Percentiles rank a stretch among this genome's conserved stretches.
phyloP scores from a whole-genome alignment of 2,888 invertebrate genomes.

The Danaus chrysippus region DNA sequence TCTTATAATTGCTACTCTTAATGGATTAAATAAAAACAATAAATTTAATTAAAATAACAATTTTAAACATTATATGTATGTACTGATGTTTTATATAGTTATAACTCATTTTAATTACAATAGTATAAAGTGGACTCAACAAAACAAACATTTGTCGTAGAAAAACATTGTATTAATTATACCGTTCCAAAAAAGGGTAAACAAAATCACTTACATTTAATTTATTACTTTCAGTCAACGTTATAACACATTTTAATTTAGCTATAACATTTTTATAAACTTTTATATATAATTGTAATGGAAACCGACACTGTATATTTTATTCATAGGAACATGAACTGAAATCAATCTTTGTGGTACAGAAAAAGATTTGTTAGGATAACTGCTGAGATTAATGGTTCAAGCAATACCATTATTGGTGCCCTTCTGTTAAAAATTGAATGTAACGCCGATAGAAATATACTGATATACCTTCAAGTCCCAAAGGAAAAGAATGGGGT shows the following conservation, averaged over 20 bases:
- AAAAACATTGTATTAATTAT: too few species aligned
- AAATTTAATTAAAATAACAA: too few species aligned
- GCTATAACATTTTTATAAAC: not conserved
- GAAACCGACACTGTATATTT: conserved; percentile 38
- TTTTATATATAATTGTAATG: conserved; percentile 19
- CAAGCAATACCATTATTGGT: conserved; percentile 45
- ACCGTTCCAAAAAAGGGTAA: too few species aligned
- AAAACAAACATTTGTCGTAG: too few species aligned
- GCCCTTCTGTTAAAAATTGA: conserved; percentile 54
- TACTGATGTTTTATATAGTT: too few species aligned
- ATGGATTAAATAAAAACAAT: too few species aligned
- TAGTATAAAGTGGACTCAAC: too few species aligned
- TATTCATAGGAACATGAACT: conserved; percentile 53
- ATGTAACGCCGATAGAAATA: conserved; percentile 51
- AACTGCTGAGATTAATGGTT: conserved; percentile 51
- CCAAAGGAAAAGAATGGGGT: conserved; percentile 17
- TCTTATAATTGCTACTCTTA: too few species aligned
- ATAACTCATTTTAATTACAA: too few species aligned
- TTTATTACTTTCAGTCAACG: too few species aligned
- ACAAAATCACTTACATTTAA: too few species aligned
- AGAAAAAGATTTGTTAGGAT: conserved; percentile 67
- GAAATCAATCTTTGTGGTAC: conserved; percentile 53
- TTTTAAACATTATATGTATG: too few species aligned
- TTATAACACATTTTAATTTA: not conserved
- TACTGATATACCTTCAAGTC: conserved; percentile 44